Evolutionary conservation across 2,888 invertebrate species (phyloP), one percentile per base, ranked within the genome.

Genomic region (Lycaena phlaeas): DNA sequence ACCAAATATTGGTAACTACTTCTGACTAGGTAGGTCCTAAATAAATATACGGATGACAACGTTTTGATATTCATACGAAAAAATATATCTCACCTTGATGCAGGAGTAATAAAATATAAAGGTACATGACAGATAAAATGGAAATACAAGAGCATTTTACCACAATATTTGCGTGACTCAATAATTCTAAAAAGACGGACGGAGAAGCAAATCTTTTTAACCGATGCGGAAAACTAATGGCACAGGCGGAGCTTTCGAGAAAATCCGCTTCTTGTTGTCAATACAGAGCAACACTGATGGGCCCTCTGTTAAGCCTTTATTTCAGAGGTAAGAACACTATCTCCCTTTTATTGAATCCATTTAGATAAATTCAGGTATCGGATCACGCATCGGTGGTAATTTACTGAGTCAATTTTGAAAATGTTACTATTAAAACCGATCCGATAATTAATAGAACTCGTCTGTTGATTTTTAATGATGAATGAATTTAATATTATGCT

Each of bases 191-290:
- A 75, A 74, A 75, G 68, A 66, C 69, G 67, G 68, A 64, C 64
- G 66, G 62, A 65, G 70, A 71, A 62, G 76, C 74, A 81, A 84
- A 81, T 82, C 82, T 82, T 81, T 82, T 82, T 82, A 82, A 82
- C 78, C 76, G 71, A 77, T 66, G 78, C 76, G 79, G 71, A 74
- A 77, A 84, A 82, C 82, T 84, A 84, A 84, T 84, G 82, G 82
- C 78, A 65, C 65, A 81, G 79, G 82, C 82, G 82, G 73, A 73
- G 79, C 78, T 82, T 79, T 79, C 69, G 70, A 62, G 61, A 62
- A 79, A 82, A 84, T 82, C 82, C 79, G 78, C 75, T 81, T 76
- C 78, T 78, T 78, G 79, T 84, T 84, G 82, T 84, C 82, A 82
- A 82, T 82, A 84, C 81, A 69, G 68, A 69, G 77, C 73, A 68